Evolutionary conservation across 2,113 vertebrate species (phyloP), one percentile per base, ranked within the genome.

Genomic region (Ceuthmochares aereus): DNA sequence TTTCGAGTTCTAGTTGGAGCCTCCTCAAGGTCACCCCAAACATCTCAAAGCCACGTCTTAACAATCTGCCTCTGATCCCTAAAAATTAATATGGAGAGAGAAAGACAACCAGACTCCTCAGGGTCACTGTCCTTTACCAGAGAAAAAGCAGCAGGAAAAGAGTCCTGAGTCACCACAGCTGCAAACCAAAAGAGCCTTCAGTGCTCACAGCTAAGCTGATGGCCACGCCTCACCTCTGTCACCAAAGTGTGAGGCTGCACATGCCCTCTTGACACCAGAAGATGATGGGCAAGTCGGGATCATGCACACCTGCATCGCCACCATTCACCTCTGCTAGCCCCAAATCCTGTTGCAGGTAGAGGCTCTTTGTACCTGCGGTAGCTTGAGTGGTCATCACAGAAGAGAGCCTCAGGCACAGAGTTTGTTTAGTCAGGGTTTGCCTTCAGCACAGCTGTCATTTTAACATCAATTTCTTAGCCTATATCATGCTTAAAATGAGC

Each of bases 21-120:
- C 72, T 94, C 76, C 90, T 64, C 93, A 95, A 92, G 94, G 91
- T 97, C 86, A 93, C 80, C 73, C 88, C 89, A 84, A 88, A 74
- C 52, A 70, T 81, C 86, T 78, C 73, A 30, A 79, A 52, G 64
- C 83, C 54, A 40, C 12, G 43, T 43, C 73, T 93, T 43, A 73
- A 56, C 45, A 63, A 84, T 74, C 76, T 89, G 76, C 4, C 49
- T 67, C 29, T 10, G 29, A 19, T 17, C 80, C 90, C 83, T 74
- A 26, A 56, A 86, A 43, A 7, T 63, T 62, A 78, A 42, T 17
- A 34, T 3, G 26, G 66, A 77, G 29, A 85, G 30, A 72, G 37
- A 17, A 66, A 78, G 59, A 34, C 17, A 14, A 3, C 54, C 9
- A 15, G 21, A 32, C 26, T 85, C 37, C 0, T 34, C 30, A 18